A percentile compares a stretch with the other conserved stretches of the same genome.
These are phyloP conservation scores for Drosophila quinaria DNA, from an alignment of 2,888 invertebrate species.

Conservation along the genomic window DNA sequence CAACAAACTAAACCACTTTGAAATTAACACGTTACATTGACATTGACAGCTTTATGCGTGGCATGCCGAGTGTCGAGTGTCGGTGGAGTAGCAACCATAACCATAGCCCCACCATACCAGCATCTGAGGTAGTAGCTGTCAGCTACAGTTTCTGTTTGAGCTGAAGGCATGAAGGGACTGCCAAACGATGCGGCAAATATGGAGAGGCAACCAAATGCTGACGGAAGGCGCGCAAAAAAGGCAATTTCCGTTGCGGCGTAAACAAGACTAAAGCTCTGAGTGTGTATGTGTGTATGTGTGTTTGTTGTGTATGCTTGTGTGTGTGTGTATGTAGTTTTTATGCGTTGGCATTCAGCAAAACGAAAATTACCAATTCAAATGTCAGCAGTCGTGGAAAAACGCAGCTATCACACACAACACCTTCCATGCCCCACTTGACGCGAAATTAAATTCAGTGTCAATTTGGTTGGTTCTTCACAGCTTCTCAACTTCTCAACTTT, in stretches of 20 bases:
- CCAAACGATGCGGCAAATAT: constrained; percentile 71
- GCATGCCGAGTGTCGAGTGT: constrained; percentile 76
- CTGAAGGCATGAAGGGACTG: constrained; percentile 40
- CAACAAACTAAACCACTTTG: constrained; percentile 82
- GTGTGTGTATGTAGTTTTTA: constrained; percentile 60
- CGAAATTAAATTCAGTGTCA: constrained; percentile 81
- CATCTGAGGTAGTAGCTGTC: constrained; percentile 62
- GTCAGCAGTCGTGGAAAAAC: constrained; percentile 63
- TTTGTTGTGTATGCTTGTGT: constrained; percentile 3
- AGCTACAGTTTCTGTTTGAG: constrained; percentile 62
- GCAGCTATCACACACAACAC: background rate
- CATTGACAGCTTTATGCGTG: constrained; percentile 83
- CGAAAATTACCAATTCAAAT: constrained; percentile 81
- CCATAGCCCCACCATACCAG: background rate
- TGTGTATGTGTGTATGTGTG: constrained; percentile 4
- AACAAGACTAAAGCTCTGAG: constrained; percentile 54
- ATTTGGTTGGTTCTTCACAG: constrained; percentile 46
- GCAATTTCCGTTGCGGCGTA: constrained; percentile 73
- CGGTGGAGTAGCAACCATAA: constrained; percentile 12
- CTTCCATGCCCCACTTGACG: constrained; percentile 48
- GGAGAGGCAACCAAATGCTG: constrained; percentile 33
- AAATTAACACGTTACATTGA: constrained; percentile 82
- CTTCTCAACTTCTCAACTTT: constrained; percentile 14
- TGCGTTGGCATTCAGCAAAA: constrained; percentile 58
- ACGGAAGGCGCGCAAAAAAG: constrained; percentile 76